Conservation (phyloP, 2,797 vertebrate genomes). For the Aulostomus chinensis region DNA sequence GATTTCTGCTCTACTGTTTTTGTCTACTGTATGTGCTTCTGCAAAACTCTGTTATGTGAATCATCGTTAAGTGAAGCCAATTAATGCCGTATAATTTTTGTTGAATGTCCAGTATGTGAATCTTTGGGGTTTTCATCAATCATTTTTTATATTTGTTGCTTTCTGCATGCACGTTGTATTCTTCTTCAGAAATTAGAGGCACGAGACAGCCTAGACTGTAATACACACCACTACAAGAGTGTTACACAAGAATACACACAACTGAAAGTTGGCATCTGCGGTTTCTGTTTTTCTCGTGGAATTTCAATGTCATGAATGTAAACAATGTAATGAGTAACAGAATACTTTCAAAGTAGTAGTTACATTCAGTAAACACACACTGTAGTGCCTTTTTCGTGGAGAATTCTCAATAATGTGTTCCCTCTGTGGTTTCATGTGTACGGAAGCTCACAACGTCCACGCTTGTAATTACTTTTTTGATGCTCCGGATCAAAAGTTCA, state of each 20-base stretch:
- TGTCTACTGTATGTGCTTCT: constrained; percentile 16
- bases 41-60: constrained; percentile 6
- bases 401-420: background rate
- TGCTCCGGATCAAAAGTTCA: no score
- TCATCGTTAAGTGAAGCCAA: constrained; percentile 9
- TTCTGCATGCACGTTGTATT: background rate
- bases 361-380: background rate
- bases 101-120: constrained; percentile 25
- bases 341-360: background rate
- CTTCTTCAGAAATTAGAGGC: constrained; percentile 33
- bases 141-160: background rate
- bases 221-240: constrained; percentile 1
- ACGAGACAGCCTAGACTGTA: constrained; percentile 14
- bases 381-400: background rate
- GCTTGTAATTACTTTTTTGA: no score
- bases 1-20: constrained; percentile 2
- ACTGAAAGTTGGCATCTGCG: no score
- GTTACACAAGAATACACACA: no score
- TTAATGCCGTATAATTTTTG: constrained; percentile 7
- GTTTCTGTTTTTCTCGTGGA: no score
- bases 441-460: no score
- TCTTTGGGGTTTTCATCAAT: background rate
- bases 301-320: no score
- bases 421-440: constrained; percentile 1
- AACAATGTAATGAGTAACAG: background rate